These are phyloP conservation scores for Acrobasis repandana DNA, from an alignment of 2,888 invertebrate genomes.

Conservation along the genomic window DNA sequence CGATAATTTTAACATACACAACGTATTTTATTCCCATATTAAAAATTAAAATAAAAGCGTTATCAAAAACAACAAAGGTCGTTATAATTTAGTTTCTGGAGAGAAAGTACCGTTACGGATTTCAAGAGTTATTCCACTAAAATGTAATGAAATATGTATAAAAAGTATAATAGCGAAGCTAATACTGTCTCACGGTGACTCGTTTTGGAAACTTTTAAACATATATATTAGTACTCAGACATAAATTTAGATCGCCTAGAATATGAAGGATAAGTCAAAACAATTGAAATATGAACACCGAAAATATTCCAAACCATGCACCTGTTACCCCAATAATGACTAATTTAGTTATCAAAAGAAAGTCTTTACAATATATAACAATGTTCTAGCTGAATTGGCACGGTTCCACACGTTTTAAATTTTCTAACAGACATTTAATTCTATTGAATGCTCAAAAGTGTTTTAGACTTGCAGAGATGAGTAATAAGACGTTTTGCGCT, in stretches of 20 bases:
- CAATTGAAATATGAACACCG: neutral
- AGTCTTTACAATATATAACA: constrained; percentile 27
- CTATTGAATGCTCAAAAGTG: constrained; percentile 41
- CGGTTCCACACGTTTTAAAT: constrained; percentile 49
- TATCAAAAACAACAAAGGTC: neutral
- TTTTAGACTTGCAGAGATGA: constrained; percentile 48
- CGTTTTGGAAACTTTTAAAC: neutral
- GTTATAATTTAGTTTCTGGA: neutral
- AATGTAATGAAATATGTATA: too few relatives aligned
- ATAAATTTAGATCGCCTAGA: neutral
- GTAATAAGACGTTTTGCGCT: constrained; percentile 51
- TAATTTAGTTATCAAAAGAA: constrained; percentile 29
- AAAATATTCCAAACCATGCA: constrained; percentile 10
- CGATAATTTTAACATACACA: too few relatives aligned
- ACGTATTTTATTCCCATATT: too few relatives aligned
- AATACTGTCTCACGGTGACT: neutral
- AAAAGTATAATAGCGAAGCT: neutral
- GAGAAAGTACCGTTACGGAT: neutral
- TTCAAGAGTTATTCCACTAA: neutral
- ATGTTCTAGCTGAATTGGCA: constrained; percentile 47
- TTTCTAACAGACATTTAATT: constrained; percentile 48
- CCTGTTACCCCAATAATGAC: constrained; percentile 26
- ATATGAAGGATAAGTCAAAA: neutral
- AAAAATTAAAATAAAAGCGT: neutral
- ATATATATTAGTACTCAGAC: neutral